These are phyloP conservation scores for Aphaenogaster ashmeadi DNA, from an alignment of 1,140 invertebrate species.

Conservation along the genomic window DNA sequence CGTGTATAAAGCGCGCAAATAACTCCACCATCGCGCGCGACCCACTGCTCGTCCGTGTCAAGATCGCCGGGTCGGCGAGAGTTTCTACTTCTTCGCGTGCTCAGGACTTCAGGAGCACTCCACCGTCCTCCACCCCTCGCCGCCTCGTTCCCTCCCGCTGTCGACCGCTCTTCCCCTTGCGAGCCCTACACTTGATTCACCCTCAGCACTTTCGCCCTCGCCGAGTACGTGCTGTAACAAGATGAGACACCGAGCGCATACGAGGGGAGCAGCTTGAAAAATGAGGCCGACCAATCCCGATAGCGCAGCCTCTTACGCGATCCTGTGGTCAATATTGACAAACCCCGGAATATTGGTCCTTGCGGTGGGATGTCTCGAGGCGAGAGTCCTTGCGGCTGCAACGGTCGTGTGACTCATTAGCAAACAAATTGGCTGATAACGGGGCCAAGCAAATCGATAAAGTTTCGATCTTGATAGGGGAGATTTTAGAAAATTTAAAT, in stretches of 20 bases:
- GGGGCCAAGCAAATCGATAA: not conserved
- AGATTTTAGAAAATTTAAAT: not conserved
- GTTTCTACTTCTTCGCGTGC: constrained; percentile 47
- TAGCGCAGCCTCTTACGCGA: not conserved
- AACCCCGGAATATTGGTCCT: constrained; percentile 34
- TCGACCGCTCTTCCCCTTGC: not conserved
- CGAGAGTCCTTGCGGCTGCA: constrained; percentile 10
- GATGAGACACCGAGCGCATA: constrained; percentile 25
- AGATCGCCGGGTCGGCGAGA: constrained; percentile 50
- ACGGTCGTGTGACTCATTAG: constrained; percentile 30
- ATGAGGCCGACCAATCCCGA: constrained; percentile 47
- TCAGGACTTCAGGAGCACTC: constrained; percentile 65
- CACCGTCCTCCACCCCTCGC: no score
- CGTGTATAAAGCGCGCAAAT: constrained; percentile 6
- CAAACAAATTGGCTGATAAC: constrained; percentile 26
- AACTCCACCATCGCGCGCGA: not conserved
- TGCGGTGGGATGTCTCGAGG: constrained; percentile 2
- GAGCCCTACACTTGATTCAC: constrained; percentile 21
- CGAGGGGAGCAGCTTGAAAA: constrained; percentile 31
- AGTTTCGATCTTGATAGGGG: not conserved
- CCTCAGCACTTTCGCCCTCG: constrained; percentile 14
- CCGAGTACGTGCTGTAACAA: constrained; percentile 50
- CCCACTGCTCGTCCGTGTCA: not conserved
- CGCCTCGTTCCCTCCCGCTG: not conserved
- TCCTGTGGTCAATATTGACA: constrained; percentile 58